phyloP scores from a whole-genome alignment of 2,113 vertebrate species.

The Alethe castanea region DNA sequence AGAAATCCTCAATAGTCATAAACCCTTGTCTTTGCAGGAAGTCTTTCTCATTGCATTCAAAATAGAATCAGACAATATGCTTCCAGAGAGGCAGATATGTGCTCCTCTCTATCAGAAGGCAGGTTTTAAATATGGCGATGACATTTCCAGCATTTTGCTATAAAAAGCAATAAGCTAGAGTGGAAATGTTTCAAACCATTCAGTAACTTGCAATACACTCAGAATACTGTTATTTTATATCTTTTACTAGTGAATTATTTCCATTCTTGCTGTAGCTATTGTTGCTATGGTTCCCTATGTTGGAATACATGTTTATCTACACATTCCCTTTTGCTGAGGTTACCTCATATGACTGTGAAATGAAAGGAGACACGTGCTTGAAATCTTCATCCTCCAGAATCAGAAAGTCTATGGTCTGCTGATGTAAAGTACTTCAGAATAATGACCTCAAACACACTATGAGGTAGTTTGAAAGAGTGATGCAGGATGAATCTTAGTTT shows the following conservation, averaged over 20 bases:
- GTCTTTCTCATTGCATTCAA: not conserved
- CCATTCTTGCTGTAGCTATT: not conserved
- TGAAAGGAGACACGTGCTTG: not conserved
- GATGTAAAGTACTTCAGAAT: not conserved
- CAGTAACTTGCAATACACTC: not conserved
- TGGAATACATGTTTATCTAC: not conserved
- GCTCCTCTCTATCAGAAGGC: not conserved
- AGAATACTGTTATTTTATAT: not conserved
- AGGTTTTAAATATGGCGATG: not conserved
- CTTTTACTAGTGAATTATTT: not conserved
- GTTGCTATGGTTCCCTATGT: slow-evolving; percentile 2
- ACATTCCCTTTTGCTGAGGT: not conserved
- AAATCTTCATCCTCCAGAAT: not conserved
- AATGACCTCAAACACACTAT: not conserved
- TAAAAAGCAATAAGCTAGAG: not conserved
- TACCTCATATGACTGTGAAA: not conserved
- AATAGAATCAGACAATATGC: not conserved
- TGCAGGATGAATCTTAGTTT: not conserved
- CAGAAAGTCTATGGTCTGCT: not conserved
- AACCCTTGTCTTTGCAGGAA: not conserved
- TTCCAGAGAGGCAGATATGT: not conserved
- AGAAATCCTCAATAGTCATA: not conserved
- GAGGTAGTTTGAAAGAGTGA: not conserved
- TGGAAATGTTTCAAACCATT: not conserved
- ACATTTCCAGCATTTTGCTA: not conserved